These are phyloP conservation scores for Rhineura floridana DNA, from an alignment of 2,113 vertebrate species.

Conservation along the genomic window DNA sequence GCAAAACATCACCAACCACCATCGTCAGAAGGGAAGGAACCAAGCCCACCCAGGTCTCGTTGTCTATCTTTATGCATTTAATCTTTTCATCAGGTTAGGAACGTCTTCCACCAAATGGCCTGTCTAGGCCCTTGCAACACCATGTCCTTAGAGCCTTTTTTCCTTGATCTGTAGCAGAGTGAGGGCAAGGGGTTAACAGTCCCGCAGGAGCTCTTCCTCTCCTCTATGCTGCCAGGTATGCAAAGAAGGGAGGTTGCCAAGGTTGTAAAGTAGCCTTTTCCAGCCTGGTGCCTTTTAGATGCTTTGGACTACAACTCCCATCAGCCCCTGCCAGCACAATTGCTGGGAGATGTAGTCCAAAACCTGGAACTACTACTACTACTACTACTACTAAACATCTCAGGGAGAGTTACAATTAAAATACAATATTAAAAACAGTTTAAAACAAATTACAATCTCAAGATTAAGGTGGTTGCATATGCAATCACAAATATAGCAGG, in stretches of 20 bases:
- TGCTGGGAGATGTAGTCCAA: too few relatives aligned
- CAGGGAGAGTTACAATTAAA: too few relatives aligned
- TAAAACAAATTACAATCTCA: too few relatives aligned
- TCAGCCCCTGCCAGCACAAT: not conserved
- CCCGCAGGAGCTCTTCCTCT: not conserved
- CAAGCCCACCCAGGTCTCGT: slow-evolving; percentile 51
- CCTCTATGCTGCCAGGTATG: slow-evolving; percentile 10
- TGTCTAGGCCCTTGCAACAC: slow-evolving; percentile 52
- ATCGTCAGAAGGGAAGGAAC: slow-evolving; percentile 29
- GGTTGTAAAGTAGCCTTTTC: not conserved
- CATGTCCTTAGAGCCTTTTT: slow-evolving; percentile 40
- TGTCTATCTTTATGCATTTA: slow-evolving; percentile 51
- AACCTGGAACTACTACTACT: too few relatives aligned
- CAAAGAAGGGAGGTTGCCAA: not conserved
- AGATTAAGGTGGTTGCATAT: too few relatives aligned
- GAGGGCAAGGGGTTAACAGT: not conserved
- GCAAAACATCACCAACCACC: slow-evolving; percentile 4
- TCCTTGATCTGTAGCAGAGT: not conserved
- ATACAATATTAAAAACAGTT: too few relatives aligned
- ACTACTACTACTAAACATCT: too few relatives aligned
- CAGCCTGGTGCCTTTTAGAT: too few relatives aligned
- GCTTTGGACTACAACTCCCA: not conserved
- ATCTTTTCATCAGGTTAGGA: slow-evolving; percentile 59
- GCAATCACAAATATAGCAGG: too few relatives aligned
- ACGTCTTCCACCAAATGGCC: slow-evolving; percentile 52